Base-by-base conservation (phyloP, 2,113 vertebrate species). In the Osmerus mordax region DNA sequence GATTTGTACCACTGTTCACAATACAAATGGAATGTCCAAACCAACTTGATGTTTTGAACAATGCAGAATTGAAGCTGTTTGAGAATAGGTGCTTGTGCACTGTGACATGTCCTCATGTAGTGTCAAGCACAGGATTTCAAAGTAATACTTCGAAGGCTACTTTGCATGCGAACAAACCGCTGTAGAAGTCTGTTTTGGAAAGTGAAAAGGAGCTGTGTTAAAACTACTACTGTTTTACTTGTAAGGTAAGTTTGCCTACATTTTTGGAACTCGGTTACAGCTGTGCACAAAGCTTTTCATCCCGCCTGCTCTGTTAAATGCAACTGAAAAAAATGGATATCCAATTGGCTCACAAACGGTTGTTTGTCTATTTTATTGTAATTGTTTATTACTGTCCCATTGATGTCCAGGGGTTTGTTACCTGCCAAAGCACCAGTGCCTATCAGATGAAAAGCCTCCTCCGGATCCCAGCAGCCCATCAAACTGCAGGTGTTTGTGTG, bases 371-470 rank as follows among this genome's bases (percentile, higher is more conserved):
- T 65, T 7, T 66, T 72, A 47, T 66, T 16, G 72, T 28, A 36
- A 28, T 23, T 70, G 62, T 60, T 53, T n/a, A 25, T 53, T 28
- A 3, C 16, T 68, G 56, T 71, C 13, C 64, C 70, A 60, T 54
- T 73, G 77, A 77, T 73, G 69, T 72, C 47, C 28, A 8, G 12
- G 6, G n/a, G 67, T 72, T 74, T 19, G 63, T 75, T 36, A 36
- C 32, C 32, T 36, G 32, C 32, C 32, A 2, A 36, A 36, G 32
- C 32, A 69, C 72, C 67, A 8, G 59, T 68, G 58, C 59, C 66
- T 62, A 73, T 81, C 72, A 28, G 71, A 83, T 80, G 75, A 77
- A 83, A 86, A 74, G 63, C 77, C 74, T 83, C 73, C 79, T 69
- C 55, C 56, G 70, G 36, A 69, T 77, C 72, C 59, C 79, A 60